These are phyloP conservation scores for Aphelenchoides besseyi DNA, from an alignment of 1,140 invertebrate species.

Conservation along the genomic window DNA sequence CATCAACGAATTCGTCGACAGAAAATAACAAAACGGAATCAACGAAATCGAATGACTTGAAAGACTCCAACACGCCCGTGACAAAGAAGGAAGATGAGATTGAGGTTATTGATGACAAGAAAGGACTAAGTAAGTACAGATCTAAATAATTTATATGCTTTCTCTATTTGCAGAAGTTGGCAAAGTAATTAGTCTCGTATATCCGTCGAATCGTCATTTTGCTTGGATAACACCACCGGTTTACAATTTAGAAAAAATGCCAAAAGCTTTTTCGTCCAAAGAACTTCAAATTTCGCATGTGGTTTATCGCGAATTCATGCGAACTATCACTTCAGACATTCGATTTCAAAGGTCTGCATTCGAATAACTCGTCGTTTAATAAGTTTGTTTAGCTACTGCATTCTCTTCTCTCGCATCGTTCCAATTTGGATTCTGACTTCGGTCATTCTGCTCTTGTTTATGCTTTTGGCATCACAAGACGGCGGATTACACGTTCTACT, in stretches of 20 bases:
- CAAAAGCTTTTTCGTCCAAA: constrained; percentile 26
- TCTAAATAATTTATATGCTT: constrained; percentile 22
- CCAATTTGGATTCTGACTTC: constrained; percentile 42
- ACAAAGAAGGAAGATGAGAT: background rate
- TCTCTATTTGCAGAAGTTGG: constrained; percentile 32
- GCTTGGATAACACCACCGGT: constrained; percentile 34
- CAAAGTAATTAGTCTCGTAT: constrained; percentile 27
- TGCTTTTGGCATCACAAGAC: constrained; percentile 37
- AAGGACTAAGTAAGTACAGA: constrained; percentile 2
- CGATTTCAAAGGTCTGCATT: constrained; percentile 13
- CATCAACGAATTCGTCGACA: background rate
- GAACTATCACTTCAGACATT: constrained; percentile 16
- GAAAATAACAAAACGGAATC: background rate
- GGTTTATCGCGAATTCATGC: constrained; percentile 8
- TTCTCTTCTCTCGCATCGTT: constrained; percentile 46
- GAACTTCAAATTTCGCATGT: constrained; percentile 3
- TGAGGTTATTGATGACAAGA: constrained; percentile 15
- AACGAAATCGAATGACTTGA: too few species aligned
- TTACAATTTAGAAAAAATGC: constrained; percentile 30
- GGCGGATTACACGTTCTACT: constrained; percentile 42
- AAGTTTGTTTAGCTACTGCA: constrained; percentile 27
- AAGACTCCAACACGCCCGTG: background rate
- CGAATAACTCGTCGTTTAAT: background rate
- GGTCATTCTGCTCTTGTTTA: constrained; percentile 37
- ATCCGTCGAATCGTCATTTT: constrained; percentile 21